Base-by-base conservation (phyloP, 2,113 vertebrate species). In the Alethe diademata region DNA sequence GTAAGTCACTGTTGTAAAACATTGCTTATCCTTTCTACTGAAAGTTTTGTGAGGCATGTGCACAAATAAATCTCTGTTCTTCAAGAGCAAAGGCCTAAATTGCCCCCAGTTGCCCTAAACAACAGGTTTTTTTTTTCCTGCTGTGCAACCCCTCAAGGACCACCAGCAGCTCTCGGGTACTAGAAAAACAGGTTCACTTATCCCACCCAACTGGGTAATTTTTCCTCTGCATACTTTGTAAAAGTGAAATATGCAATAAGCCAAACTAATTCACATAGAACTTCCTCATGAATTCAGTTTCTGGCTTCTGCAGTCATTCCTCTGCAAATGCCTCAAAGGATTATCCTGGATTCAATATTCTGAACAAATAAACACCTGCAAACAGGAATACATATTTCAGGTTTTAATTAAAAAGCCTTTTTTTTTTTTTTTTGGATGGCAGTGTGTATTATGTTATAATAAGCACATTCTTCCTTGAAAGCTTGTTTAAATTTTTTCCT, bases 251-350 rank as follows among this genome's bases (percentile, higher is more conserved):
- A 92, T 81, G 64, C 61, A 45, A 91, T 88, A 95, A 95, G 93
- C 66, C 29, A 17, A 50, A 54, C 31, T 33, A 95, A 76, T 86
- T 57, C 65, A 84, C 0, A 0, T 36, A 58, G 53, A 82, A 8
- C 12, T 93, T 89, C 40, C 38, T 82, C 8, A 7, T 56, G 78
- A 87, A 95, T 94, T 95, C 20, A 47, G 35, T 22, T 75, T 73
- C 42, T 93, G 94, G 71, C 86, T 95, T 95, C 65, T 90, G 71
- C 86, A 67, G 73, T 73, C 54, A 94, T 95, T 97, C 92, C 82
- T 88, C 72, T 72, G 61, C 47, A 97, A 96, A 97, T 96, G 74
- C 93, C 95, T 97, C 35, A 75, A 11, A 86, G 87, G 96, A 97
- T 97, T 97, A 97, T 84, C 48, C 94, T 75, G 56, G 66, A 69